phyloP scores from a whole-genome alignment of 2,888 invertebrate species.

The Caenorhabditis sp. region DNA sequence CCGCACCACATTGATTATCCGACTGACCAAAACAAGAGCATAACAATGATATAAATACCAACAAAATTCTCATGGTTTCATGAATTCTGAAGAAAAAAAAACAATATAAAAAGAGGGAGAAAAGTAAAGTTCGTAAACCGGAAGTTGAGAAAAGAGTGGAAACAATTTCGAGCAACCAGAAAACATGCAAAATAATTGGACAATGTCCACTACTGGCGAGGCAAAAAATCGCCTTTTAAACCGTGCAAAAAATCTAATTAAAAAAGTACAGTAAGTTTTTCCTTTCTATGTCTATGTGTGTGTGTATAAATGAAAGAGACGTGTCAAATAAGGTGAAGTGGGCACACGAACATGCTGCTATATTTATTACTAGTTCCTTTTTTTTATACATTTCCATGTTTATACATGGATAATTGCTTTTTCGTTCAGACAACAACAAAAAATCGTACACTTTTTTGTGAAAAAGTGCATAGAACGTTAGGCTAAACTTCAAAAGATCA shows the following conservation, averaged over 20 bases:
- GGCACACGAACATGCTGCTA: neutral
- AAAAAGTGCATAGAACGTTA: too few relatives aligned
- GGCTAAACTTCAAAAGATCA: too few relatives aligned
- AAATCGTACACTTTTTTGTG: too few relatives aligned
- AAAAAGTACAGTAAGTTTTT: too few relatives aligned
- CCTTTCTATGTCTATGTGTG: too few relatives aligned
- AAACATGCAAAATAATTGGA: neutral
- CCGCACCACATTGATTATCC: conserved; percentile 10
- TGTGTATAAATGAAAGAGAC: too few relatives aligned
- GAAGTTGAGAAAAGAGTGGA: conserved; percentile 7
- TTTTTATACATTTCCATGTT: too few relatives aligned
- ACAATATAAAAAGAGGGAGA: conserved; percentile 20
- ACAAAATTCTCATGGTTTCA: conserved; percentile 20
- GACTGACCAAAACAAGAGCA: neutral
- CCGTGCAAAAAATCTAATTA: too few relatives aligned
- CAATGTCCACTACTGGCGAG: neutral
- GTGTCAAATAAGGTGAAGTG: neutral
- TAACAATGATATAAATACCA: neutral
- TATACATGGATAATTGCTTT: too few relatives aligned
- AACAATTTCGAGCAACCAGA: neutral
- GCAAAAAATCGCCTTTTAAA: neutral
- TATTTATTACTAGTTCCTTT: too few relatives aligned
- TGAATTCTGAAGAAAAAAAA: neutral
- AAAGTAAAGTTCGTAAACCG: conserved; percentile 6
- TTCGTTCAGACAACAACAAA: too few relatives aligned